These are phyloP conservation scores for Corvus hawaiiensis DNA, from an alignment of 2,113 vertebrate species.

Conservation along the genomic window DNA sequence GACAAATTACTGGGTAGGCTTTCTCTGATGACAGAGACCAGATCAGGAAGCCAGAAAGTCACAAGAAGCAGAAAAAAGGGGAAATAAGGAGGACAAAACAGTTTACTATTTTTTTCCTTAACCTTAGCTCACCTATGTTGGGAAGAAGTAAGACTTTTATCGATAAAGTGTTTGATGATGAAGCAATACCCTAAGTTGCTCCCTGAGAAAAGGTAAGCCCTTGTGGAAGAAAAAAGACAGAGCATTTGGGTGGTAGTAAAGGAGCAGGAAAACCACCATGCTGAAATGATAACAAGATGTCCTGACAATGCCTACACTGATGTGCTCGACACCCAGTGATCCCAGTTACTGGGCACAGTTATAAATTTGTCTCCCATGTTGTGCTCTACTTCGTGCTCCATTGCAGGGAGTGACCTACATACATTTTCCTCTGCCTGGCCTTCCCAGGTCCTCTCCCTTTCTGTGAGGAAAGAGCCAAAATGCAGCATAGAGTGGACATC, in stretches of 20 bases:
- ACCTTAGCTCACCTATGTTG: background rate
- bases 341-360: background rate
- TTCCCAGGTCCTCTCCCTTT: background rate
- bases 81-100: background rate
- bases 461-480: background rate
- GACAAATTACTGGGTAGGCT: background rate
- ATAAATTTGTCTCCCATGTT: background rate
- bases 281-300: background rate
- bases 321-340: background rate
- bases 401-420: background rate
- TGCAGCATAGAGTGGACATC: rapidly evolving
- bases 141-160: background rate
- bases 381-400: background rate
- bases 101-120: background rate
- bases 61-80: background rate
- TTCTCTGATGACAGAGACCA: background rate
- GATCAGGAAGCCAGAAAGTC: background rate
- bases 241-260: background rate
- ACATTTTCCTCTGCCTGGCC: background rate
- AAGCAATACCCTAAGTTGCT: background rate
- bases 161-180: background rate
- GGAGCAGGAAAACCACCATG: background rate
- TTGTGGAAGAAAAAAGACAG: background rate
- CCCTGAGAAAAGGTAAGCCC: background rate
- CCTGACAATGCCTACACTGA: rapidly evolving